Conservation (phyloP, 1,140 invertebrate genomes). For the Hetaerina americana region DNA sequence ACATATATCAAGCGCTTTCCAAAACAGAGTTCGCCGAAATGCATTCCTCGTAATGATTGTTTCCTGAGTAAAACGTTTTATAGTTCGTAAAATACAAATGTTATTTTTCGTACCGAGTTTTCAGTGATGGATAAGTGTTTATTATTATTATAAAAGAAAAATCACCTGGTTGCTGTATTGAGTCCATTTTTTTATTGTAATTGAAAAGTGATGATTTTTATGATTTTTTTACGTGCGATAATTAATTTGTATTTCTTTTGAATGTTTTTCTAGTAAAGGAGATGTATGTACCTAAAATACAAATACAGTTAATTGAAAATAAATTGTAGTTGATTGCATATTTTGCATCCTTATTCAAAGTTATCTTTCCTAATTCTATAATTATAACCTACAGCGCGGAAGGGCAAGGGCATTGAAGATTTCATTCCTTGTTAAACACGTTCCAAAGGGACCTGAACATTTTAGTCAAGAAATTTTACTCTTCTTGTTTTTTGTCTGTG, state of each 20-base stretch:
- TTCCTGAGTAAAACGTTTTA: neutral
- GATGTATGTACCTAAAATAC: neutral
- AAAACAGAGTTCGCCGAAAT: neutral
- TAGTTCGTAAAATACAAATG: neutral
- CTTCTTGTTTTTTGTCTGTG: too few relatives aligned
- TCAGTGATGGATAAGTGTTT: too few relatives aligned
- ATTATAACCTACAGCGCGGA: too few relatives aligned
- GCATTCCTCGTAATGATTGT: neutral
- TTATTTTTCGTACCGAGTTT: neutral
- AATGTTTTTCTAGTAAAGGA: neutral
- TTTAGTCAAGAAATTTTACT: too few relatives aligned
- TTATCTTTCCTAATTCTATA: too few relatives aligned
- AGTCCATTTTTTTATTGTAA: neutral
- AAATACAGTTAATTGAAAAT: neutral
- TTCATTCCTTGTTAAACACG: too few relatives aligned
- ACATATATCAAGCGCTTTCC: too few relatives aligned
- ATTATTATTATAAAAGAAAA: too few relatives aligned
- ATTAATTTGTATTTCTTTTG: neutral
- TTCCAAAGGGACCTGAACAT: too few relatives aligned
- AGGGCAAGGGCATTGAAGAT: too few relatives aligned
- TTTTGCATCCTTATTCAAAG: too few relatives aligned
- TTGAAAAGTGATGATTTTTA: neutral
- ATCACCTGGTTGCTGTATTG: neutral
- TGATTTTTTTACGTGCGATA: neutral
- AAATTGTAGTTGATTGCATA: neutral